Conservation (phyloP, 2,113 vertebrate species). For the Gasterosteus aculeatus region DNA sequence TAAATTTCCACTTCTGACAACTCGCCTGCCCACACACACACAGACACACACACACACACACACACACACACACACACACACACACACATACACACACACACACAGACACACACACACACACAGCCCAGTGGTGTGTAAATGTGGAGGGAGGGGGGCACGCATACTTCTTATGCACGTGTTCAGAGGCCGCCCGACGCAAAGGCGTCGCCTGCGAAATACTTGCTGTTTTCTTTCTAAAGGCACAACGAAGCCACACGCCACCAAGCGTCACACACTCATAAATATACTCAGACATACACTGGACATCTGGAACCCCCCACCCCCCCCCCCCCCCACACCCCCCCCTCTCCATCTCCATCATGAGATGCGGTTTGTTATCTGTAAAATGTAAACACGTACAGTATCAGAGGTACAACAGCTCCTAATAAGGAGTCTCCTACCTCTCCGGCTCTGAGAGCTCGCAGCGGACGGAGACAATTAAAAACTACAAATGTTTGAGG, state of each 20-base stretch:
- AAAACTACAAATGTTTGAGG: background rate
- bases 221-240: too few species aligned
- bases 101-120: slow-evolving; percentile 25
- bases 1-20: slow-evolving; percentile 80
- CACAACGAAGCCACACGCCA: too few species aligned
- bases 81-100: slow-evolving; percentile 42
- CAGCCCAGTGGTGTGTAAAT: slow-evolving; percentile 17
- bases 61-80: slow-evolving; percentile 44
- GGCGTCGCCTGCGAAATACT: too few species aligned
- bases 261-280: too few species aligned
- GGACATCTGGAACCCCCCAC: too few species aligned
- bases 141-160: slow-evolving; percentile 14
- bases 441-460: background rate
- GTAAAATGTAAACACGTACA: slow-evolving; percentile 66
- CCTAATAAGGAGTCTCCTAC: slow-evolving; percentile 70
- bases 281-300: too few species aligned
- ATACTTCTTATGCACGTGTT: background rate
- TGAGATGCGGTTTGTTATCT: slow-evolving; percentile 58
- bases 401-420: slow-evolving; percentile 62
- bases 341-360: slow-evolving; percentile 11
- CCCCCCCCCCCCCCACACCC: too few species aligned
- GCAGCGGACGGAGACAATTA: too few species aligned
- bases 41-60: slow-evolving; percentile 28
- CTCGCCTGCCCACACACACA: slow-evolving; percentile 51
- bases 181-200: too few species aligned